A percentile compares a stretch with the other conserved stretches of the same genome.
Conservation (phyloP, 2,888 invertebrate genomes). For the Agrochola circellaris region DNA sequence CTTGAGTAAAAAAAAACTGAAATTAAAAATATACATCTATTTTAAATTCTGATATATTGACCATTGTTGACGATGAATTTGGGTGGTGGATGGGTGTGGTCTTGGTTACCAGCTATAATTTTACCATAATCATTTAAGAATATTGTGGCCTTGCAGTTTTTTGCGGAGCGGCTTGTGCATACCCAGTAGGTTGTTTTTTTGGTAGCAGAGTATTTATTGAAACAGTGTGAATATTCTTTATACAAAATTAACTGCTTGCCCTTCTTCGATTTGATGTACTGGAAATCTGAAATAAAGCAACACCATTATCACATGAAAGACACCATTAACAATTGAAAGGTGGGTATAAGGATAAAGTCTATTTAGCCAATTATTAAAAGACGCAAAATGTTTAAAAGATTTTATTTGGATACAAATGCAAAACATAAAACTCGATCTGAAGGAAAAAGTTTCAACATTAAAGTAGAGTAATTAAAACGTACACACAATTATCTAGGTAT, state of each 20-base stretch:
- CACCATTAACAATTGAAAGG: not conserved
- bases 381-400: not conserved
- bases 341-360: not conserved
- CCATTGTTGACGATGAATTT: conserved; percentile 34
- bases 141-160: conserved; percentile 40
- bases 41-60: conserved; percentile 32
- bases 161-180: conserved; percentile 18
- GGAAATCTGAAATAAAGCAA: conserved; percentile 18
- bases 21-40: not conserved
- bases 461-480: not conserved
- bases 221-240: conserved; percentile 12
- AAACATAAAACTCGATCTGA: not conserved
- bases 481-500: not conserved
- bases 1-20: not conserved
- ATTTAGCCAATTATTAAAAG: not conserved
- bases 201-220: not conserved
- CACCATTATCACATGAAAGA: not conserved
- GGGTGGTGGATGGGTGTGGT: conserved; percentile 38
- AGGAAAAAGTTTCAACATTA: not conserved
- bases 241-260: conserved; percentile 17
- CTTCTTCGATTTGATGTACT: conserved; percentile 22
- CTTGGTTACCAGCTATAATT: conserved; percentile 2
- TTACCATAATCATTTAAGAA: not conserved
- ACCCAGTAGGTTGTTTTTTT: conserved; percentile 25
- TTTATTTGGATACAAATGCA: not conserved